Evolutionary conservation across 2,888 invertebrate species (phyloP).

Genomic region (Chirona hameri): DNA sequence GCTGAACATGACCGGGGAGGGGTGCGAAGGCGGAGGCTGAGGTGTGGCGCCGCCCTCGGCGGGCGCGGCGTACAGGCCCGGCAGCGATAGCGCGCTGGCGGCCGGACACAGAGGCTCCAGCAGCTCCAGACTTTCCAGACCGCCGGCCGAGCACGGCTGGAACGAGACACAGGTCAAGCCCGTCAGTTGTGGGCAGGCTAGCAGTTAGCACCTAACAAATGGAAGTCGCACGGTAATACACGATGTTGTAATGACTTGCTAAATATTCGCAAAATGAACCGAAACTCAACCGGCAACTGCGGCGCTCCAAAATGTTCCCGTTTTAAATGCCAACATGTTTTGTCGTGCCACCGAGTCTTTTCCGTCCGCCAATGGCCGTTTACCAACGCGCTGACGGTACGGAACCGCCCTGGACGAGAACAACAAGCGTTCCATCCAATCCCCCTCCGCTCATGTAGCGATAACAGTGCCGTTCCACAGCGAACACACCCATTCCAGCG

Average conservation of each 20-base stretch:
- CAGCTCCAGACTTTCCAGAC: constrained; percentile 85
- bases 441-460: neutral
- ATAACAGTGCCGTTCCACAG: neutral
- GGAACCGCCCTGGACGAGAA: neutral
- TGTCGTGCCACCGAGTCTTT: no score
- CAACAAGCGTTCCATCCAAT: neutral
- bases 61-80: constrained; percentile 56
- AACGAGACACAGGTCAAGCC: constrained; percentile 42
- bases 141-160: constrained; percentile 80
- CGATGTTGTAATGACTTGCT: no score
- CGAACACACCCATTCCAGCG: neutral
- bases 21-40: neutral
- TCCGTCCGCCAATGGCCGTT: no score
- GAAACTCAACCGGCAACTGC: neutral
- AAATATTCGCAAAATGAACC: no score
- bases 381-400: neutral
- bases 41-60: constrained; percentile 48
- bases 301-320: no score
- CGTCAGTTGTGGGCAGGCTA: no score
- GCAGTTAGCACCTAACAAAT: no score
- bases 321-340: no score
- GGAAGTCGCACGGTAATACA: no score
- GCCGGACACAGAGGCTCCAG: constrained; percentile 61
- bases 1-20: neutral
- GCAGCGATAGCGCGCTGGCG: constrained; percentile 77